phyloP scores from a whole-genome alignment of 2,797 vertebrate genomes.

The Fratercula arctica region DNA sequence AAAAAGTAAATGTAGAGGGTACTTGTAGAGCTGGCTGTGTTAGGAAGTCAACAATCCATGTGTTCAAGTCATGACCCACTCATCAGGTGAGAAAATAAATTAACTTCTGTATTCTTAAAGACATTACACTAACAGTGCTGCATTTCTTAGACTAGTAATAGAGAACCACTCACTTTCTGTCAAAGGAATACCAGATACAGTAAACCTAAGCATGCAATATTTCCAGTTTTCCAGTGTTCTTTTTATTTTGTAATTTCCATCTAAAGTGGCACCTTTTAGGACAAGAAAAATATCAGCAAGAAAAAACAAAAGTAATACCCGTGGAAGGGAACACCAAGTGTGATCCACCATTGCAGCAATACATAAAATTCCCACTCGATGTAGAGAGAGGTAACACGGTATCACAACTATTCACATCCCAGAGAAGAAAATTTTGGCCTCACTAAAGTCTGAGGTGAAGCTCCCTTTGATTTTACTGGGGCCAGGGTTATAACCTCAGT shows the following conservation, averaged over 20 bases:
- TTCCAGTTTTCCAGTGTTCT: background rate
- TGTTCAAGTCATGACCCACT: constrained; percentile 13
- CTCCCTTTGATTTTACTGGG: background rate
- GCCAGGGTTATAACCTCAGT: background rate
- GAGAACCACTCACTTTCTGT: background rate
- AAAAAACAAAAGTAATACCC: background rate
- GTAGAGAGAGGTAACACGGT: background rate
- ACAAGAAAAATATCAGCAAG: background rate
- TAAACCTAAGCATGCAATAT: background rate
- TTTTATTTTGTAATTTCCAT: background rate
- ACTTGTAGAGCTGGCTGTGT: constrained; percentile 33
- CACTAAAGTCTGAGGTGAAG: background rate
- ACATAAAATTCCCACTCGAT: background rate
- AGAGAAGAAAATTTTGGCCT: background rate
- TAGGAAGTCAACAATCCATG: constrained; percentile 31
- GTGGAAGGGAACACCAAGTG: background rate
- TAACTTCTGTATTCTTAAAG: background rate
- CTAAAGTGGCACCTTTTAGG: background rate
- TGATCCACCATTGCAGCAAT: background rate
- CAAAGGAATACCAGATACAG: background rate
- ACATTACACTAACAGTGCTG: background rate
- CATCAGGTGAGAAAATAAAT: background rate
- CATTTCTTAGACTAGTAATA: background rate
- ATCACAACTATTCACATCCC: background rate
- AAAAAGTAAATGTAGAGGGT: constrained; percentile 10